Conservation (phyloP, 2,113 vertebrate species). For the Pholis gunnellus region DNA sequence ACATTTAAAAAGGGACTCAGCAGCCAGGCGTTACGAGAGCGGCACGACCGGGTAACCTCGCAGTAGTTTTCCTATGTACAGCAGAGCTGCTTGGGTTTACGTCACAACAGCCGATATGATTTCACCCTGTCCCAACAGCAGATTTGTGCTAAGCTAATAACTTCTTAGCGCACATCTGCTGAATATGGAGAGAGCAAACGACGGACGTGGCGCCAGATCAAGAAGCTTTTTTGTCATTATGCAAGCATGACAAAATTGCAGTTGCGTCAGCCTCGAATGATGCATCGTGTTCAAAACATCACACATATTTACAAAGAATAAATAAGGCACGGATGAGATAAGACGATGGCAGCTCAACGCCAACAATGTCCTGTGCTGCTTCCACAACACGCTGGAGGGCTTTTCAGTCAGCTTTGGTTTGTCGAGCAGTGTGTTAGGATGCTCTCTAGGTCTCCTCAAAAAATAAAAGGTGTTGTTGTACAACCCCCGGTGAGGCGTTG, state of each 20-base stretch:
- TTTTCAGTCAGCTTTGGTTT: background rate
- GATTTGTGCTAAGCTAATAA: background rate
- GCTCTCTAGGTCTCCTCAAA: background rate
- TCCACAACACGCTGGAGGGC: background rate
- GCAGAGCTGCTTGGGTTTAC: background rate
- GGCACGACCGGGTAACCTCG: background rate
- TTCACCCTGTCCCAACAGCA: background rate
- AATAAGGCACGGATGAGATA: no score
- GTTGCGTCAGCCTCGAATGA: no score
- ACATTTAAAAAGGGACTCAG: background rate
- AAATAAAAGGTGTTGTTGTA: background rate
- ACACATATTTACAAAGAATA: no score
- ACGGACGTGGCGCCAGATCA: no score
- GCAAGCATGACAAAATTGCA: no score
- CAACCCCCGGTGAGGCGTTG: background rate
- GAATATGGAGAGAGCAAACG: no score
- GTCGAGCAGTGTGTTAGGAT: no score
- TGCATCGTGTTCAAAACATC: no score
- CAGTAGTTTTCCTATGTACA: background rate
- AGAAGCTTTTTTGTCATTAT: no score
- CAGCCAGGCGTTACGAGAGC: background rate
- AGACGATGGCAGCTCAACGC: background rate
- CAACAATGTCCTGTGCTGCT: background rate
- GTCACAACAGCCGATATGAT: background rate
- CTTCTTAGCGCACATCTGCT: no score